Conservation (phyloP, 2,113 vertebrate species). For the Dromas ardeola region DNA sequence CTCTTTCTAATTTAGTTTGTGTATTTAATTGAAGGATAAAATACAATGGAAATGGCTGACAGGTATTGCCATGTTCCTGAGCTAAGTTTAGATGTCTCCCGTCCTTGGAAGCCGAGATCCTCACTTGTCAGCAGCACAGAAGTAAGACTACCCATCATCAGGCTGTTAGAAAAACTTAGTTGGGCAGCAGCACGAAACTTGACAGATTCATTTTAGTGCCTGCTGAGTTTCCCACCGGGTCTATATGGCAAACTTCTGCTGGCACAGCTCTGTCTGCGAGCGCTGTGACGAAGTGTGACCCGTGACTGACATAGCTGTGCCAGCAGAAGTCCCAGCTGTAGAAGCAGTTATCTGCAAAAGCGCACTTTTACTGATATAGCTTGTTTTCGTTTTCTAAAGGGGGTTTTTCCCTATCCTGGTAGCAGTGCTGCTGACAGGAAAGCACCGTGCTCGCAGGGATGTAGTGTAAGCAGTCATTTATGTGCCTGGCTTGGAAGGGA, state of each 20-base stretch:
- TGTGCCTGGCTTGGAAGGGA: neutral
- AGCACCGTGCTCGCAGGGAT: neutral
- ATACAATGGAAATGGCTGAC: neutral
- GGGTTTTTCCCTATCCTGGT: neutral
- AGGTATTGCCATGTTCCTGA: neutral
- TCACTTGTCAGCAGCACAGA: accelerated
- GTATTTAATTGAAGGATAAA: neutral
- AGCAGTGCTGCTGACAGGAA: neutral
- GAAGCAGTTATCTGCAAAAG: constrained; percentile 46
- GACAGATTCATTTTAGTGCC: neutral
- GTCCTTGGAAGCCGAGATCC: neutral
- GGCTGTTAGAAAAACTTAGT: neutral
- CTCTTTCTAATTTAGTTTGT: neutral
- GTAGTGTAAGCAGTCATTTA: neutral
- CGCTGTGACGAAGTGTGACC: neutral
- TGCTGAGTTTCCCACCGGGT: neutral
- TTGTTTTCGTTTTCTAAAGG: neutral
- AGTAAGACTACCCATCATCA: neutral
- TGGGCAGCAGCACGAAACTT: neutral
- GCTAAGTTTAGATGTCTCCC: neutral
- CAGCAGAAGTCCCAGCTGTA: constrained; percentile 34
- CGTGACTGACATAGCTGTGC: constrained; percentile 38
- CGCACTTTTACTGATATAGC: constrained; percentile 50
- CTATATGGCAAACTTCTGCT: neutral
- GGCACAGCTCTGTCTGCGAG: constrained; percentile 35